These are phyloP conservation scores for Muscicapa comitata DNA, from an alignment of 2,797 vertebrate genomes.

Conservation along the genomic window DNA sequence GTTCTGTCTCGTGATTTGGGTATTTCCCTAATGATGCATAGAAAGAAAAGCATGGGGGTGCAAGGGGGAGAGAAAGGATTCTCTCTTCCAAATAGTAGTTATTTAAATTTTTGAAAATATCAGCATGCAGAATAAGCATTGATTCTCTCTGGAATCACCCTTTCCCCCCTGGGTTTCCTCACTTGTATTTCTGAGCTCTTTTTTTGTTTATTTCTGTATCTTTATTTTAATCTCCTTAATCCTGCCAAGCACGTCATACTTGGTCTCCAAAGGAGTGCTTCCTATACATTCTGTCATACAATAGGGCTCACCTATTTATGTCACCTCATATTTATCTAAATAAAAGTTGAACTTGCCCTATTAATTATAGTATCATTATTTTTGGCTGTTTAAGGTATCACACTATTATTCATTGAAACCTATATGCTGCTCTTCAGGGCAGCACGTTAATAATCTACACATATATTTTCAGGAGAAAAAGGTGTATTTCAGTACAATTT, in stretches of 20 bases:
- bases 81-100: background rate
- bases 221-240: constrained; percentile 50
- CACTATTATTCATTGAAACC: background rate
- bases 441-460: background rate
- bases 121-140: background rate
- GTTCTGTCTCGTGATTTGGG: background rate
- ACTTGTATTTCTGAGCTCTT: background rate
- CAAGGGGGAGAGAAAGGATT: background rate
- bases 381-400: background rate
- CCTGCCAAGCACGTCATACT: background rate
- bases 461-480: background rate
- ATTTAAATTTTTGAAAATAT: constrained; percentile 9
- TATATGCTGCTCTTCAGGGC: background rate
- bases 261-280: constrained; percentile 10
- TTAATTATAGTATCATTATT: constrained; percentile 26
- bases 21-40: constrained; percentile 7
- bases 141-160: background rate
- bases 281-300: background rate
- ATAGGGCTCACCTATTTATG: background rate
- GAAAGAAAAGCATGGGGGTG: background rate
- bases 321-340: background rate
- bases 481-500: background rate
- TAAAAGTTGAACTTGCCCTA: background rate
- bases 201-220: constrained; percentile 35
- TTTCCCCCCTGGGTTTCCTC: background rate